These are phyloP conservation scores for Forbesichthys papilliferus DNA, from an alignment of 2,113 vertebrate genomes.

Conservation along the genomic window DNA sequence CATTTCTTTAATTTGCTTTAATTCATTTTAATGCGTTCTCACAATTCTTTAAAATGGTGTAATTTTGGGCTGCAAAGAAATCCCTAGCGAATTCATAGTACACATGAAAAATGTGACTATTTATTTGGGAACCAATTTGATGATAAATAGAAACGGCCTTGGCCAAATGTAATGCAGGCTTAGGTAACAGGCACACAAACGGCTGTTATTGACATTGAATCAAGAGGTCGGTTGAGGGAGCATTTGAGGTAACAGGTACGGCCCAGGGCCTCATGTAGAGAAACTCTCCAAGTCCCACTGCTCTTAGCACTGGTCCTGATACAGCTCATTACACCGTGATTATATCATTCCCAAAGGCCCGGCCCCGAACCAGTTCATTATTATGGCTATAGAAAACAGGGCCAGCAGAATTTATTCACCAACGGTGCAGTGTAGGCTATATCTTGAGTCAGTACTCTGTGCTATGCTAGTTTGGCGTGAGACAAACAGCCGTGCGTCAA, in stretches of 20 bases:
- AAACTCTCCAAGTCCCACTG: slow-evolving; percentile 51
- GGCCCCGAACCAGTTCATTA: slow-evolving; percentile 58
- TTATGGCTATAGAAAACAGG: slow-evolving; percentile 56
- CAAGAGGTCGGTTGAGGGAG: slow-evolving; percentile 67
- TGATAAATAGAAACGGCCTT: slow-evolving; percentile 27
- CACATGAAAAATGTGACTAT: background rate
- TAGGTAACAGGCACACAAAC: slow-evolving; percentile 48
- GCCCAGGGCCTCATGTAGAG: slow-evolving; percentile 38
- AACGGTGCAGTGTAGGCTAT: slow-evolving; percentile 11
- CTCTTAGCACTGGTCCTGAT: slow-evolving; percentile 53
- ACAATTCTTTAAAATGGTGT: background rate
- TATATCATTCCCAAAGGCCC: slow-evolving; percentile 59
- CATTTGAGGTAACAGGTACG: slow-evolving; percentile 67
- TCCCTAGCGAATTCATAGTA: background rate
- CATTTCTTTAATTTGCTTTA: background rate
- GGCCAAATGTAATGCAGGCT: slow-evolving; percentile 29
- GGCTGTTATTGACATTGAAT: slow-evolving; percentile 66
- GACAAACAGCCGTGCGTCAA: background rate
- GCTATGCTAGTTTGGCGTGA: slow-evolving; percentile 21
- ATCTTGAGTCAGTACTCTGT: slow-evolving; percentile 43
- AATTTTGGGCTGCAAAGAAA: background rate
- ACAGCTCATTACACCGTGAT: slow-evolving; percentile 69
- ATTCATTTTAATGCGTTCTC: background rate
- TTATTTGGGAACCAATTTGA: slow-evolving; percentile 22
- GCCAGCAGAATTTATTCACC: slow-evolving; percentile 32